A percentile compares a stretch with the other conserved stretches of the same genome.
Conservation (phyloP, 2,113 vertebrate genomes). For the Mohoua ochrocephala region DNA sequence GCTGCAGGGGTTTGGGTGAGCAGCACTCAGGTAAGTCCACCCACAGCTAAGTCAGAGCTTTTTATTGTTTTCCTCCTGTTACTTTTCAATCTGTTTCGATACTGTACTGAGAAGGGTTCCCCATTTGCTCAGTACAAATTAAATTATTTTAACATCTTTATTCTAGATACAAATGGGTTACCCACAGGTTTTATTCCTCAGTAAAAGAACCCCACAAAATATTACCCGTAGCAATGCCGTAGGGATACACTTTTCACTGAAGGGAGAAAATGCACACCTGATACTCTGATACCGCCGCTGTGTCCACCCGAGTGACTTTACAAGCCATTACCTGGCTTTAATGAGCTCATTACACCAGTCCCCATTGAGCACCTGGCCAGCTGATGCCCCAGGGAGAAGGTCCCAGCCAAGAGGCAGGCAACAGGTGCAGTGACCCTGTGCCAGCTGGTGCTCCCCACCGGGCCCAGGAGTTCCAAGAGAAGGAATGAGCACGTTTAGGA, state of each 20-base stretch:
- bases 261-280: conserved; percentile 39
- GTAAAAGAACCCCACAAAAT: not conserved
- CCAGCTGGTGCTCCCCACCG: not conserved
- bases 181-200: not conserved
- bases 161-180: not conserved
- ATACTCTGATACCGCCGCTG: conserved; percentile 71
- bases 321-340: conserved; percentile 88
- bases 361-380: not conserved
- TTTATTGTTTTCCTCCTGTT: not conserved
- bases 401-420: not conserved
- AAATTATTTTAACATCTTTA: not conserved
- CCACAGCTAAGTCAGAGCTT: rapidly evolving
- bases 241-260: not conserved
- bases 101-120: not conserved
- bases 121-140: not conserved
- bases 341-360: conserved; percentile 90
- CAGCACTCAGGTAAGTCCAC: not conserved
- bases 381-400: not conserved
- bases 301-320: conserved; percentile 76
- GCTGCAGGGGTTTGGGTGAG: not conserved
- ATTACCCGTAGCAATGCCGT: not conserved
- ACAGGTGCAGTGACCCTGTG: not conserved
- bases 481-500: not conserved
- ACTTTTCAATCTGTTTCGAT: not conserved
- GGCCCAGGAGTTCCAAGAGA: not conserved